Conservation (phyloP, 2,888 invertebrate genomes). For the Altica lythri region DNA sequence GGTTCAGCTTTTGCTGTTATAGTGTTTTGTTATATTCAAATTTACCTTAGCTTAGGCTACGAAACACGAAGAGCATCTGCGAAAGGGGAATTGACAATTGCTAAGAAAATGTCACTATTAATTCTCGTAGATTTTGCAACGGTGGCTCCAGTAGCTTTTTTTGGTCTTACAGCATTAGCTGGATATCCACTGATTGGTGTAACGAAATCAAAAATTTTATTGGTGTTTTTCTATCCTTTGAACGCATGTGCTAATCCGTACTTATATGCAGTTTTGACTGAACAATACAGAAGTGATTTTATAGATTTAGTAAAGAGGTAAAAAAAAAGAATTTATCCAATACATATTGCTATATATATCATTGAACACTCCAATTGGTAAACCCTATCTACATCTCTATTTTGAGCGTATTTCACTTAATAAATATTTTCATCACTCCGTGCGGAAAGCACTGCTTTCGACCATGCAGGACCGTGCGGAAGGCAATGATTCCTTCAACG, state of each 20-base stretch:
- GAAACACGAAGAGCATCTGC: constrained; percentile 64
- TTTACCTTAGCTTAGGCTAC: constrained; percentile 77
- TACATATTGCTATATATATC: too few species aligned
- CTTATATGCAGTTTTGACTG: constrained; percentile 86
- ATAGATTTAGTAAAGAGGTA: constrained; percentile 69
- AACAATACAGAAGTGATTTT: constrained; percentile 81
- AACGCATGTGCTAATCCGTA: constrained; percentile 94
- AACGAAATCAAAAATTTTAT: constrained; percentile 76
- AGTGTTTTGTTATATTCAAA: constrained; percentile 82
- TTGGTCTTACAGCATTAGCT: constrained; percentile 82
- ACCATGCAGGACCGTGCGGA: too few species aligned
- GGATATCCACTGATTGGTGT: constrained; percentile 85
- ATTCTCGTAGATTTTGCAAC: constrained; percentile 83
- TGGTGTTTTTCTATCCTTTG: constrained; percentile 89
- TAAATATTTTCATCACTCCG: too few species aligned
- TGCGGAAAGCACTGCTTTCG: too few species aligned
- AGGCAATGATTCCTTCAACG: too few species aligned
- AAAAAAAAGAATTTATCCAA: constrained; percentile 37
- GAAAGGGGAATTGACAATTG: constrained; percentile 74
- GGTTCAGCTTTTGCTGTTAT: constrained; percentile 83
- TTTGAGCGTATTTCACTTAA: too few species aligned
- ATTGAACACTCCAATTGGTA: too few species aligned
- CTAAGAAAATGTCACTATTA: constrained; percentile 89
- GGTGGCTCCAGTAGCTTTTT: constrained; percentile 83
- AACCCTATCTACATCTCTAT: too few species aligned